Conservation (phyloP, 2,797 vertebrate genomes). For the Enoplosus armatus region DNA sequence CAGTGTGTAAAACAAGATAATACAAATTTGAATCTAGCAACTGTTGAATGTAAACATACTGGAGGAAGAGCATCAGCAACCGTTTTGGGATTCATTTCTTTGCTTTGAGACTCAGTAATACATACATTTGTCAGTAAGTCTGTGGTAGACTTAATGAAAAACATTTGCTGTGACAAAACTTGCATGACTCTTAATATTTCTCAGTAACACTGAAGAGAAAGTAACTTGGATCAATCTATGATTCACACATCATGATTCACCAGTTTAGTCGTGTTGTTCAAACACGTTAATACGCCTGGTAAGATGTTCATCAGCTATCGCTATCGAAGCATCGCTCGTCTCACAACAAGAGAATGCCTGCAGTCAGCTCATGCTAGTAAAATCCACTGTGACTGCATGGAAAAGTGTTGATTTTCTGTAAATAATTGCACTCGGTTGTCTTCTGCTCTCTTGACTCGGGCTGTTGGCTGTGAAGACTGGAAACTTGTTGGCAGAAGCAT, state of each 20-base stretch:
- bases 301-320: too few relatives aligned
- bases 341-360: conserved; percentile 30
- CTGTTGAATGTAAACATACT: not conserved
- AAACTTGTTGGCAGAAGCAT: conserved; percentile 65
- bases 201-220: not conserved
- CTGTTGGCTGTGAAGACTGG: conserved; percentile 56
- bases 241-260: conserved; percentile 17
- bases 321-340: not conserved
- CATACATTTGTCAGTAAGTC: conserved; percentile 1
- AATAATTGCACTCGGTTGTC: conserved; percentile 64
- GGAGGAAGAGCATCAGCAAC: not conserved
- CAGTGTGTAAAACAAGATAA: not conserved
- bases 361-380: conserved; percentile 47
- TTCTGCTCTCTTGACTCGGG: conserved; percentile 53
- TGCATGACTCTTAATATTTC: conserved; percentile 16
- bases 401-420: conserved; percentile 61
- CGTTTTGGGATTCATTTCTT: not conserved
- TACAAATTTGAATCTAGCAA: not conserved
- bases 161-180: conserved; percentile 7
- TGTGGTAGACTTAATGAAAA: not conserved
- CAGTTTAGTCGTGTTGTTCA: not conserved
- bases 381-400: conserved; percentile 48
- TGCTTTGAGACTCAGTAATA: conserved; percentile 7
- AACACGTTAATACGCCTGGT: not conserved
- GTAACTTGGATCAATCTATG: conserved; percentile 2